These are phyloP conservation scores for Reticulitermes lucifugus DNA, from an alignment of 2,888 invertebrate species.

Conservation along the genomic window DNA sequence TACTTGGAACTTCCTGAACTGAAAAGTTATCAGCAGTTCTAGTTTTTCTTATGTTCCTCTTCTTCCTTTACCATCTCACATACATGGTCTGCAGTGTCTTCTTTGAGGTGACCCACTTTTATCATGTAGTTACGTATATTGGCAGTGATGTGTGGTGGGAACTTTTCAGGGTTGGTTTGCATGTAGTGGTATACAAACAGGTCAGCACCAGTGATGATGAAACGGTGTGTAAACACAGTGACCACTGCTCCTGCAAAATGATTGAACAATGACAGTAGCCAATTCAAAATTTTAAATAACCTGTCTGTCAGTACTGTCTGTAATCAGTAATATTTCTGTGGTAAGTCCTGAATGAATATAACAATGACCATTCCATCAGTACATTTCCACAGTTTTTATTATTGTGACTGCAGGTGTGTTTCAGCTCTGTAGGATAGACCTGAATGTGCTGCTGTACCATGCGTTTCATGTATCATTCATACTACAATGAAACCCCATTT, in stretches of 20 bases:
- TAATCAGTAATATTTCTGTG: too few relatives aligned
- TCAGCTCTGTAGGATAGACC: too few relatives aligned
- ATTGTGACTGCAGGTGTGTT: too few relatives aligned
- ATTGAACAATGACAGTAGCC: not conserved
- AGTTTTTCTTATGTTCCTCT: not conserved
- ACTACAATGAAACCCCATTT: too few relatives aligned
- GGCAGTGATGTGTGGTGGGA: conserved; percentile 74
- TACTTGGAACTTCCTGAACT: too few relatives aligned
- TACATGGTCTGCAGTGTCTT: conserved; percentile 61
- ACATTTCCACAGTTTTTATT: too few relatives aligned
- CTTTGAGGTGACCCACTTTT: conserved; percentile 72
- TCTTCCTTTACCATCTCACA: not conserved
- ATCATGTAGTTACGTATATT: conserved; percentile 77
- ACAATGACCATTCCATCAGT: too few relatives aligned
- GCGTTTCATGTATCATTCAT: too few relatives aligned
- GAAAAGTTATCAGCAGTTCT: not conserved
- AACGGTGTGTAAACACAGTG: conserved; percentile 79
- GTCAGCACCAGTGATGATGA: conserved; percentile 82
- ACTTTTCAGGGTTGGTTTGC: conserved; percentile 78
- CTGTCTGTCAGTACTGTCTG: not conserved
- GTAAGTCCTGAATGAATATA: too few relatives aligned
- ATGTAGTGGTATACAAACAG: conserved; percentile 83
- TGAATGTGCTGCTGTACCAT: too few relatives aligned
- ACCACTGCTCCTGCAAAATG: conserved; percentile 70
- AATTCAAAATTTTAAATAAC: not conserved